Conservation (phyloP, 2,797 vertebrate genomes). For the Astyanax mexicanus region DNA sequence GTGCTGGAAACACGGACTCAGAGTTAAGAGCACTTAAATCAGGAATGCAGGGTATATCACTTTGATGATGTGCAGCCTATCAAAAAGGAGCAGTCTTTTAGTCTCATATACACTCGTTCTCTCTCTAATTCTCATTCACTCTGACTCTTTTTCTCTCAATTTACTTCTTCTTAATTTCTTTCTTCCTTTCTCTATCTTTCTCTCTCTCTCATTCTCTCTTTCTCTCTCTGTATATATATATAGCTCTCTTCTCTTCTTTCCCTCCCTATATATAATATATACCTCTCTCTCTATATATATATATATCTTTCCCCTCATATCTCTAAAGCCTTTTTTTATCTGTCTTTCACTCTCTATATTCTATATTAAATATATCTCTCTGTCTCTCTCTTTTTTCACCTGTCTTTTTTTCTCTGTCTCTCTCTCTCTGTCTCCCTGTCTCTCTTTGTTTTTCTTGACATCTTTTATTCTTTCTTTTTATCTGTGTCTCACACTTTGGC, state of each 20-base stretch:
- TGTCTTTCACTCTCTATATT: conserved; percentile 3
- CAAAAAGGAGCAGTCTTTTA: background rate
- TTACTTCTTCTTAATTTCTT: background rate
- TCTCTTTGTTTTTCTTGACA: background rate
- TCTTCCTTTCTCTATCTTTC: background rate
- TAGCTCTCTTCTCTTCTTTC: too few species aligned
- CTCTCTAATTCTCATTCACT: conserved; percentile 1
- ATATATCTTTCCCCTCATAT: background rate
- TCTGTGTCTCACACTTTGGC: too few species aligned
- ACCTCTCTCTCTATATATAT: conserved; percentile 9
- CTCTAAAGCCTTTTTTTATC: background rate
- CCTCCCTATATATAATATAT: too few species aligned
- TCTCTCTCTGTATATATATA: conserved; percentile 18
- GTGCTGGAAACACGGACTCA: conserved; percentile 28
- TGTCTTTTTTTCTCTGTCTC: background rate
- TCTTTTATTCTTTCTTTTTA: too few species aligned
- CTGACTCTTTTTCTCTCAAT: background rate
- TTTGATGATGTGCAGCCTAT: conserved; percentile 15
- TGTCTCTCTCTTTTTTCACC: background rate
- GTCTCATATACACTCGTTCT: conserved; percentile 12
- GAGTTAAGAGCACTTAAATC: conserved; percentile 30
- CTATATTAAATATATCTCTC: too few species aligned
- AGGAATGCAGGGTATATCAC: conserved; percentile 30
- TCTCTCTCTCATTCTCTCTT: background rate
- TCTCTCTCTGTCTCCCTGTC: background rate